Evolutionary conservation across 2,888 invertebrate genomes (phyloP), one percentile per base, ranked within the genome.

Genomic region (Tyria jacobaeae): DNA sequence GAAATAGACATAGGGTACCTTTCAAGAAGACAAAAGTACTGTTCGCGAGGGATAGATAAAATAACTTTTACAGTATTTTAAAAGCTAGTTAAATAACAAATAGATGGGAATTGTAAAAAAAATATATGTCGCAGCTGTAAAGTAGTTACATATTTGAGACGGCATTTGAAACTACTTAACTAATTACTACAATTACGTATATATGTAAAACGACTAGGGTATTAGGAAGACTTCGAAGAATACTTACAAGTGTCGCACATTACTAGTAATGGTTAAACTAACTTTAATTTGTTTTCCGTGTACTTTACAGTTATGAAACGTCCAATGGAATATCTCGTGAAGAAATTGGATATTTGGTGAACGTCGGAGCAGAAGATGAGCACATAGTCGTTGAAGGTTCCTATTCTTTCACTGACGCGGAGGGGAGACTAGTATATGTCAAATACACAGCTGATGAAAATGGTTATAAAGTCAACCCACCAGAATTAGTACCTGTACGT

Each of bases 251-350:
- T 41, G 3, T 21, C 10, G 10, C 41, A 2, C 41, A 41, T 41
- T 41, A 41, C 41, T 41, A 7, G 17, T 10, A 41, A 41, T 21
- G 10, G 15, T 24, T 31, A 31, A 39, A 14, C 5, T 0, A 21
- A 25, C 15, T 14, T 31, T 12, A 34, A 21, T 14, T 47, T 25
- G 15, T 51, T 51, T 14, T 9, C 3, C 7, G 4, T 53, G 1
- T 53, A 17, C 17, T 62, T 85, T 88, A 21, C 79, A 95, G 95
- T 73, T 96, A 95, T 75, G 94, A 95, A 79, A 96, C 96, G 50
- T 95, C 95, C 1, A 96, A 96, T 75, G 96, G 96, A n/a, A 95
- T 96, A 68, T 87, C 82, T 51, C 95, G 94, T 1, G 92, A 95
- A 61, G 96, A 96, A 84, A 88, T 89, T 51, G 96, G 96, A 17